These are phyloP conservation scores for Drosophila fulvimacula DNA, from an alignment of 2,888 invertebrate species.

Conservation along the genomic window DNA sequence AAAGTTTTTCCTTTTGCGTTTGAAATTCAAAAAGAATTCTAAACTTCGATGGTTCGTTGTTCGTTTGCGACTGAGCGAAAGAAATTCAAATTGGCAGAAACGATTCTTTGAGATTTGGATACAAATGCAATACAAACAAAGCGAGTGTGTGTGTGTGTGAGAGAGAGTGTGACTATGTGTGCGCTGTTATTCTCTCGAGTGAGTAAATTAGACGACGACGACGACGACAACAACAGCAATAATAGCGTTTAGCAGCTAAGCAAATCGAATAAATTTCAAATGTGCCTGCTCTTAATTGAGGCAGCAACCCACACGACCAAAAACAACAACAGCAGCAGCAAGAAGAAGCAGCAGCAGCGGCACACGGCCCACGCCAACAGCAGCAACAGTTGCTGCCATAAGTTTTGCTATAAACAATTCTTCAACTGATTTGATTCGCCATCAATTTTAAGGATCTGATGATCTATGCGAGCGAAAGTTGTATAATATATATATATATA, in stretches of 20 bases:
- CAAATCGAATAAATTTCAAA: conserved; percentile 72
- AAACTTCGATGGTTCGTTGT: conserved; percentile 85
- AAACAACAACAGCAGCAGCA: conserved; percentile 33
- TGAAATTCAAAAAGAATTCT: conserved; percentile 64
- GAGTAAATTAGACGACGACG: conserved; percentile 64
- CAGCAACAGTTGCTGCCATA: conserved; percentile 56
- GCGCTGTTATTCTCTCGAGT: conserved; percentile 52
- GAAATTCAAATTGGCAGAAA: conserved; percentile 72
- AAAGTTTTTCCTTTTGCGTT: conserved; percentile 46
- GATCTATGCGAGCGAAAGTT: not conserved
- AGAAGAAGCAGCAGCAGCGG: conserved; percentile 31
- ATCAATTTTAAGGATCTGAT: not conserved
- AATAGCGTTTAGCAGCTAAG: conserved; percentile 50
- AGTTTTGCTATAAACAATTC: conserved; percentile 47
- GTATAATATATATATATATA: not conserved
- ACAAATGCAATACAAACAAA: conserved; percentile 29
- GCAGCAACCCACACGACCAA: conserved; percentile 66
- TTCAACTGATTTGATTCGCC: conserved; percentile 26
- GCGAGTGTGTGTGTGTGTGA: conserved; percentile 20
- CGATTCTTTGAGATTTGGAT: conserved; percentile 46
- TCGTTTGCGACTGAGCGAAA: conserved; percentile 84
- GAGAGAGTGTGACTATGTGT: conserved; percentile 16
- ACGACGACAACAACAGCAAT: conserved; percentile 28
- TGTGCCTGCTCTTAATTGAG: conserved; percentile 76
- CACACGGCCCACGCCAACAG: conserved; percentile 62